Conservation (phyloP, 2,797 vertebrate species). For the Halcyon chelicuti region DNA sequence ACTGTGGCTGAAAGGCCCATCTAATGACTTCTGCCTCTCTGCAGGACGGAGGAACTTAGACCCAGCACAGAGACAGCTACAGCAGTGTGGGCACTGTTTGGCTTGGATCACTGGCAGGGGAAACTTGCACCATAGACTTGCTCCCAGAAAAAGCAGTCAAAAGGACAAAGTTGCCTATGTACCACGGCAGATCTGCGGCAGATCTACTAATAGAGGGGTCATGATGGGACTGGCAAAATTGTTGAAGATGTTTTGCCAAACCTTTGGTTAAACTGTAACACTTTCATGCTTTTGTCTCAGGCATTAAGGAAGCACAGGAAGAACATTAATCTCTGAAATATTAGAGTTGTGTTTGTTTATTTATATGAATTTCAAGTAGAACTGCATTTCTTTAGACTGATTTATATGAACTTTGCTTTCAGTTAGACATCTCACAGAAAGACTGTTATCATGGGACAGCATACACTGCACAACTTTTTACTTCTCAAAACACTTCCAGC, state of each 20-base stretch:
- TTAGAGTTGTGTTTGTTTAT: constrained; percentile 36
- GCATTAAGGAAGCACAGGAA: neutral
- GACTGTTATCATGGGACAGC: neutral
- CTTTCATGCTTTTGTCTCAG: neutral
- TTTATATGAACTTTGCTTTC: constrained; percentile 21
- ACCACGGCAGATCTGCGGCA: neutral
- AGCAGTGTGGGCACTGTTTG: fast-evolving
- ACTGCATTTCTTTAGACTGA: neutral
- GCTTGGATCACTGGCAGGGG: neutral
- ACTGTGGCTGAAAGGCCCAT: neutral
- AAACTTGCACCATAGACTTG: neutral
- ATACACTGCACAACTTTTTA: neutral
- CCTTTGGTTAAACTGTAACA: neutral
- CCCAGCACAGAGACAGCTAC: fast-evolving
- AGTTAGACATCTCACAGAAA: neutral
- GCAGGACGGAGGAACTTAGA: neutral
- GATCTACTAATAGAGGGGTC: neutral
- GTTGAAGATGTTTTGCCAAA: neutral
- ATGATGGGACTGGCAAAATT: neutral
- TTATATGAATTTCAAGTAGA: constrained; percentile 43
- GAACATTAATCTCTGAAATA: neutral
- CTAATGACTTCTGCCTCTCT: neutral
- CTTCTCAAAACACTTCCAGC: neutral
- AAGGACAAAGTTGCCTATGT: neutral
- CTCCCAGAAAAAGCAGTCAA: neutral